Evolutionary conservation across 2,888 invertebrate genomes (phyloP).

Genomic region (Rhynchonema sp.): DNA sequence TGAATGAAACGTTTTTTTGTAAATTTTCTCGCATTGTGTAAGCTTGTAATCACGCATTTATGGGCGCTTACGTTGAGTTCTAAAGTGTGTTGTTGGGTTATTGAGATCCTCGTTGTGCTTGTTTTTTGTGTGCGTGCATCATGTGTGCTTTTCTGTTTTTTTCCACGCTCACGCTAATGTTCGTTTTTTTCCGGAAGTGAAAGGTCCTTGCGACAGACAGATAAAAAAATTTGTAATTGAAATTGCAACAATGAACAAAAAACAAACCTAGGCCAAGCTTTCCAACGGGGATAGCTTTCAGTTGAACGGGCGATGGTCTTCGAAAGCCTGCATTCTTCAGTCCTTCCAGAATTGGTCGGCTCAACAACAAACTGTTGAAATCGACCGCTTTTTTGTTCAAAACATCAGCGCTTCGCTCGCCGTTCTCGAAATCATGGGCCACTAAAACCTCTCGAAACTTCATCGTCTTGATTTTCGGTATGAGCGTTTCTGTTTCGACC

Average conservation of each 20-base stretch:
- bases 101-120: too few species aligned
- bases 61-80: too few species aligned
- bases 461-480: not conserved
- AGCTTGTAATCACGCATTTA: too few species aligned
- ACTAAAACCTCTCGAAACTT: not conserved
- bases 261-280: constrained; percentile 65
- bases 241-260: not conserved
- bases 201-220: too few species aligned
- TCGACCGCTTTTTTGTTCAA: constrained; percentile 5
- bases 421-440: not conserved
- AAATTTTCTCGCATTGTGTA: too few species aligned
- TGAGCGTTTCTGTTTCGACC: not conserved
- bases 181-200: too few species aligned
- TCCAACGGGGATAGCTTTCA: constrained; percentile 74
- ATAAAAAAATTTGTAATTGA: too few species aligned
- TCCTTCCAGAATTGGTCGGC: constrained; percentile 36
- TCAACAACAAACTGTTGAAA: constrained; percentile 14
- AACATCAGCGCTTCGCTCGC: constrained; percentile 14
- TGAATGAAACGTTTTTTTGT: too few species aligned
- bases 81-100: too few species aligned
- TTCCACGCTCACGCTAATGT: too few species aligned
- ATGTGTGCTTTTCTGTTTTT: too few species aligned
- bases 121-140: too few species aligned
- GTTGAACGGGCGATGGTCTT: constrained; percentile 74
- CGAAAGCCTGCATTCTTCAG: constrained; percentile 52